These are phyloP conservation scores for Calidris pygmaea DNA, from an alignment of 2,113 vertebrate species.

Conservation along the genomic window DNA sequence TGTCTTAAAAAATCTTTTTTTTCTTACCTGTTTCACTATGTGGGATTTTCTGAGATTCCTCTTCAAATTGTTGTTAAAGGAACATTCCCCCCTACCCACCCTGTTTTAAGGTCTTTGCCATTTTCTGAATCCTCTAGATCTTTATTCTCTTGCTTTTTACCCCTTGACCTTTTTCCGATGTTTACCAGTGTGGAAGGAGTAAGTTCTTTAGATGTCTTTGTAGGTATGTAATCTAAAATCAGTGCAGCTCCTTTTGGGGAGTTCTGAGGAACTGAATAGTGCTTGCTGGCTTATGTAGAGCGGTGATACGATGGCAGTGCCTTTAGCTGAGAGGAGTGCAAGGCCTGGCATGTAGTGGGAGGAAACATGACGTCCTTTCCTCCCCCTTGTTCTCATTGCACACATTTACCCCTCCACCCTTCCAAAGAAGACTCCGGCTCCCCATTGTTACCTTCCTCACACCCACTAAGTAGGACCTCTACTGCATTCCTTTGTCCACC, in stretches of 20 bases:
- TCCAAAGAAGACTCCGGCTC: neutral
- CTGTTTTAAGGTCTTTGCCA: neutral
- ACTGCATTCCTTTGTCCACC: slow-evolving; percentile 49
- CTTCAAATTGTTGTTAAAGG: neutral
- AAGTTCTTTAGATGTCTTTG: neutral
- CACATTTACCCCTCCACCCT: neutral
- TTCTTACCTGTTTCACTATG: neutral
- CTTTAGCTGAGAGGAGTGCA: neutral
- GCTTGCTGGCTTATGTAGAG: neutral
- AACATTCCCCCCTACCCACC: no score
- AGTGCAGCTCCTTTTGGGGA: neutral
- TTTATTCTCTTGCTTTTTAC: neutral
- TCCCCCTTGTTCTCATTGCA: neutral
- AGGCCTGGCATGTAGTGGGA: neutral
- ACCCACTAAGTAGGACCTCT: neutral
- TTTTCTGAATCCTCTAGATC: neutral
- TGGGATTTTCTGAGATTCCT: neutral
- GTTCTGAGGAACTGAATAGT: neutral
- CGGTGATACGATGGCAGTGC: neutral
- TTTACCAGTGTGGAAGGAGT: neutral
- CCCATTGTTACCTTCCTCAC: neutral
- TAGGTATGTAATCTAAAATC: neutral
- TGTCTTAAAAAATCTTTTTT: neutral
- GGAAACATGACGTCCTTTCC: neutral
- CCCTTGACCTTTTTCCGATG: neutral